Evolutionary conservation across 2,113 vertebrate genomes (phyloP).

Genomic region (Stomatorhinus ivindoensis): DNA sequence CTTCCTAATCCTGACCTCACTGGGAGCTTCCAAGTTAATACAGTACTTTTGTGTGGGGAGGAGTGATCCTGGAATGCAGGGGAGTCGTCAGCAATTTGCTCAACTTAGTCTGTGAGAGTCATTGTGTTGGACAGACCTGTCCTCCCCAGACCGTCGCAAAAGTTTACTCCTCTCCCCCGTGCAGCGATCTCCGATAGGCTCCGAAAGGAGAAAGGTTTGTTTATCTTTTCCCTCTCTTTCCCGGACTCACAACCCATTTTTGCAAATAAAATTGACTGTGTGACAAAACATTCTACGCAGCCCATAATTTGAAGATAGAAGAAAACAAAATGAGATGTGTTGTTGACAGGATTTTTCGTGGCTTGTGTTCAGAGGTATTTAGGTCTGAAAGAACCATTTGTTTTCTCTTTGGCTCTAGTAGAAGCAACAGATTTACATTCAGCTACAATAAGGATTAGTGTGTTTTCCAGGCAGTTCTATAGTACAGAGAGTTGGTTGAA

Average conservation of each 20-base stretch:
- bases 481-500: neutral
- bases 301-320: neutral
- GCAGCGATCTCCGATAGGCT: neutral
- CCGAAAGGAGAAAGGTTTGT: neutral
- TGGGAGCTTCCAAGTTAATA: neutral
- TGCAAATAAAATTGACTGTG: neutral
- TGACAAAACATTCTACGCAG: neutral
- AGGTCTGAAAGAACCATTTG: neutral
- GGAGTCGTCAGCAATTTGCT: slow-evolving; percentile 4
- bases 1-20: neutral
- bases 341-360: slow-evolving; percentile 8
- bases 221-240: neutral
- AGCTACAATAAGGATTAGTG: slow-evolving; percentile 6
- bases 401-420: neutral
- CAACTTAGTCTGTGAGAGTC: neutral
- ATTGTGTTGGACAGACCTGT: neutral
- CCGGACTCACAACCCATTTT: neutral
- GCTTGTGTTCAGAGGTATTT: neutral
- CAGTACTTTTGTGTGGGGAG: neutral
- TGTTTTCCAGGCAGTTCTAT: neutral
- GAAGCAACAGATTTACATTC: neutral
- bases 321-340: slow-evolving; percentile 11
- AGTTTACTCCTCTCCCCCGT: slow-evolving; percentile 6
- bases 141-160: neutral
- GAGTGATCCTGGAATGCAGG: slow-evolving; percentile 9